Percentiles rank a stretch among this genome's conserved stretches.
phyloP scores from a whole-genome alignment of 2,113 vertebrate species.

The Cathartes aura region DNA sequence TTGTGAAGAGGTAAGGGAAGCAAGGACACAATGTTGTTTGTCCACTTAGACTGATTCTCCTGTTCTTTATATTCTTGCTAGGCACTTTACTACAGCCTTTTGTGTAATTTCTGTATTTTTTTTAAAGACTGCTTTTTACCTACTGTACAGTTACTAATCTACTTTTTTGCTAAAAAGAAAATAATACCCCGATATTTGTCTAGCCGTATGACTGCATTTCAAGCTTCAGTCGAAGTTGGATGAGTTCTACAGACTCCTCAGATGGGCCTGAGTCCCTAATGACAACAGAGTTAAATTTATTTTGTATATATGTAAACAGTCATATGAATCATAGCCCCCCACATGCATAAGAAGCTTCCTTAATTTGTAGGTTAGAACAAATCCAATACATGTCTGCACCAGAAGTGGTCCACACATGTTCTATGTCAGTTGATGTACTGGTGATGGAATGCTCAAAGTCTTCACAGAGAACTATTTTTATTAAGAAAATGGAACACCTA shows the following conservation, averaged over 20 bases:
- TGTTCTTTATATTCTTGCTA: slow-evolving; percentile 35
- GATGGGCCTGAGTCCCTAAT: neutral
- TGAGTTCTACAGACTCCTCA: neutral
- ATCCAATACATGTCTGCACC: neutral
- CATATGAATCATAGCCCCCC: neutral
- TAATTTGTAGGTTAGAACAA: neutral
- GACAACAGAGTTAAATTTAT: slow-evolving; percentile 3
- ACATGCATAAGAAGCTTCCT: neutral
- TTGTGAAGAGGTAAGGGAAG: neutral
- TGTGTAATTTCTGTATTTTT: slow-evolving; percentile 38
- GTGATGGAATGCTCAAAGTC: neutral
- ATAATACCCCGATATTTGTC: neutral
- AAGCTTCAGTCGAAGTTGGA: neutral
- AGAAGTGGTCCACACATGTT: neutral
- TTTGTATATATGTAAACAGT: slow-evolving; percentile 8
- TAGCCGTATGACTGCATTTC: neutral
- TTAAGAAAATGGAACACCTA: neutral
- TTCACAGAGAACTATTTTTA: neutral
- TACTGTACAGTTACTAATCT: slow-evolving; percentile 55
- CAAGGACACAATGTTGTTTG: neutral
- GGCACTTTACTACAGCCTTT: slow-evolving; percentile 60
- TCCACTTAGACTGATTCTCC: neutral
- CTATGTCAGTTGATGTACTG: neutral
- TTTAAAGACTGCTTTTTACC: slow-evolving; percentile 52
- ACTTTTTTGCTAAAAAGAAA: slow-evolving; percentile 37